A percentile compares a stretch with the other conserved stretches of the same genome.
These are phyloP conservation scores for Caenorhabditis brenneri DNA, from an alignment of 1,140 invertebrate species.

Conservation along the genomic window DNA sequence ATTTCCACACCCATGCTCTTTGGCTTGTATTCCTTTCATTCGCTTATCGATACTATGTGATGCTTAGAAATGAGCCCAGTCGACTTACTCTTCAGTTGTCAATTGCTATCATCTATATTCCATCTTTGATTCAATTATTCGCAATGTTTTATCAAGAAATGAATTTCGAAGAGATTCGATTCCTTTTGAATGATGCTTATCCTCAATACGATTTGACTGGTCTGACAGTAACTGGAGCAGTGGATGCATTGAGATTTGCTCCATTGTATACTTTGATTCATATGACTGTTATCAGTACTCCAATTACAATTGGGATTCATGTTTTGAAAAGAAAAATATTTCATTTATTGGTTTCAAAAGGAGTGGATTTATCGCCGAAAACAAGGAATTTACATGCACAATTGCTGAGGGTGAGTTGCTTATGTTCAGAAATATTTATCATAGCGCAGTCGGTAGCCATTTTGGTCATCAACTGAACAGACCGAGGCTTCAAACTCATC, in stretches of 20 bases:
- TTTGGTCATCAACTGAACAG: too few species aligned
- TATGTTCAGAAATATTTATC: not conserved
- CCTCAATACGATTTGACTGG: constrained; percentile 12
- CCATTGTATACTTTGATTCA: constrained; percentile 26
- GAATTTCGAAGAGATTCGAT: not conserved
- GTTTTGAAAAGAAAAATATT: not conserved
- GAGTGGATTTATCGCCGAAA: not conserved
- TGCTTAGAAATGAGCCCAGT: not conserved
- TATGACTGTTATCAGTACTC: constrained; percentile 32
- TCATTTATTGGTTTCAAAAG: not conserved
- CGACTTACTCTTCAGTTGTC: not conserved
- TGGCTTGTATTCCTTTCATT: constrained; percentile 1
- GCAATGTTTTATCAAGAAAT: not conserved
- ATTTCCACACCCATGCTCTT: not conserved
- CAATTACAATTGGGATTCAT: not conserved
- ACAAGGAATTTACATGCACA: not conserved
- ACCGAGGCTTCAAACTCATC: not conserved
- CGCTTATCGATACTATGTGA: not conserved
- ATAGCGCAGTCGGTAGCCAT: too few species aligned
- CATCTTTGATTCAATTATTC: constrained; percentile 10
- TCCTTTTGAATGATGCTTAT: not conserved
- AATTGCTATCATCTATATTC: not conserved
- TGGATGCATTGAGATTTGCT: not conserved
- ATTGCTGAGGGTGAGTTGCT: not conserved
- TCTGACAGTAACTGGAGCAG: not conserved